Base-by-base conservation (phyloP, 2,113 vertebrate species). In the Sylvia atricapilla region DNA sequence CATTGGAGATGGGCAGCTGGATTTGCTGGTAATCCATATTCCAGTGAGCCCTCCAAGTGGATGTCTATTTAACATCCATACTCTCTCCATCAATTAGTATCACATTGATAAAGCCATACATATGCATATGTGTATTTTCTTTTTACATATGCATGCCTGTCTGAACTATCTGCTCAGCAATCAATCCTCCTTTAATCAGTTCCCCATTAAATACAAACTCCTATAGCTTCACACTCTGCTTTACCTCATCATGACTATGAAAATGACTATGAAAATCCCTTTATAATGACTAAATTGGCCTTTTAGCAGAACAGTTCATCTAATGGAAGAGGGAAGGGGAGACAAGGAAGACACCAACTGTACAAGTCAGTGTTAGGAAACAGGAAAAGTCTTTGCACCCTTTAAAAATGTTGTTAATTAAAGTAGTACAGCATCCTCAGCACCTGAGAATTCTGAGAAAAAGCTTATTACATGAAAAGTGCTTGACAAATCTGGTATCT, bases 381-480 rank as follows among this genome's bases (percentile, higher is more conserved):
- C 17, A 86, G 59, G 47, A 89, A 84, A 86, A 81, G 60, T 30
- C 80, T 95, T 91, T 84, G 20, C 33, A 92, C 56, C 56, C 82
- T 90, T 90, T 90, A 18, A 69, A 93, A 78, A 92, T 7, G 18
- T 78, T 77, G 64, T 89, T 93, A 90, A 95, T 83, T 83, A 88
- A 73, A 87, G 37, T 5, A 76, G 4, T 41, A 74, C 89, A 59
- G 74, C 63, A 84, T 90, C 41, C 59, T 72, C 44, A 64, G 60
- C 60, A 81, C 60, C 33, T 46, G 9, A 75, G 24, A 30, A 70
- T 18, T 24, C 79, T 56, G 78, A 92, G 31, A 56, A 94, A 84
- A 93, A 84, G 24, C 68, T 78, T 89, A 83, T 77, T 88, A 39
- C 10, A 44, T 22, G 37, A 52, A 18, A 94, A 93, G 20, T 60